Base-by-base conservation (phyloP, 1,140 invertebrate genomes). In the Achroia grisella region DNA sequence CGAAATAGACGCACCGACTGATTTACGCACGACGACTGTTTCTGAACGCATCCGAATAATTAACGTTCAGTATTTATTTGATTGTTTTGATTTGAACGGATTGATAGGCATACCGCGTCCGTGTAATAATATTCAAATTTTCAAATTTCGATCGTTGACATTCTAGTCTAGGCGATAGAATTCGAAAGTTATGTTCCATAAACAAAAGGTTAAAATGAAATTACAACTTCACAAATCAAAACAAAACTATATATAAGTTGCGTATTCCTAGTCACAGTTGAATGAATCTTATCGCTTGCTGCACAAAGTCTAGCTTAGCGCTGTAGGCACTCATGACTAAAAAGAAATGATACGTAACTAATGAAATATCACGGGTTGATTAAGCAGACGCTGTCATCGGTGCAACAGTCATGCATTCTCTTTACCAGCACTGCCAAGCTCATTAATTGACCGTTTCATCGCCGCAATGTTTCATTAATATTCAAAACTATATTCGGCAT, bases 391-490 rank as follows among this genome's bases (percentile, higher is more conserved):
- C 71, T 75, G 71, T 71, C 67, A 67, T 51, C 62, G 60, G 36
- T 39, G 41, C 52, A 48, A 45, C 49, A 53, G 51, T 54, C 41
- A 47, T 37, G 17, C 17, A 23, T 23, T 23, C 42, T 35, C 27
- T 46, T 45, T 44, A 49, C 39, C 49, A 53, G 41, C 46, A 54
- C 48, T 69, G 63, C 64, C 66, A 70, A 65, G 56, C 56, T 66
- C 67, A 75, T 79, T 77, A 84, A 78, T 79, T 78, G 73, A 44
- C 62, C 73, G 60, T 69, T 77, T 78, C 75, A 80, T 73, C 67
- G 69, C 64, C 44, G 51, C 64, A 61, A 71, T 72, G 56, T 72
- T 70, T 72, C 62, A 81, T 79, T 79, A 78, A 73, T 75, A 81
- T 71, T 61, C 61, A 44, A 65, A 57, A 71, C 59, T 73, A 74